These are phyloP conservation scores for Cataglyphis livida DNA, from an alignment of 2,888 invertebrate species.

Conservation along the genomic window DNA sequence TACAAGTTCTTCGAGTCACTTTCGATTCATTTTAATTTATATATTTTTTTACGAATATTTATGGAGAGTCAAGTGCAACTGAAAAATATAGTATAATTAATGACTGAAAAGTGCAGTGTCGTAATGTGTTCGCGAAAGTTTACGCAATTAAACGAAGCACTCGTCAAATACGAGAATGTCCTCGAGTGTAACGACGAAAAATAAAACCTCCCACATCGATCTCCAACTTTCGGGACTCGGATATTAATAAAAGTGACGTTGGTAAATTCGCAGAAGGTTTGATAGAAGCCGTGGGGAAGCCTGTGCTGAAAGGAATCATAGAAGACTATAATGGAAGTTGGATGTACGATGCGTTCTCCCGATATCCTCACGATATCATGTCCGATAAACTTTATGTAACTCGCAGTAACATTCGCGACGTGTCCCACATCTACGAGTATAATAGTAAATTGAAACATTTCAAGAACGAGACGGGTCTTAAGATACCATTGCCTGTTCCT, in stretches of 20 bases:
- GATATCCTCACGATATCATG: constrained; percentile 84
- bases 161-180: background rate
- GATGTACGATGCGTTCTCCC: constrained; percentile 91
- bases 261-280: constrained; percentile 90
- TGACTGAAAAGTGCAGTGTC: background rate
- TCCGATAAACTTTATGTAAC: constrained; percentile 94
- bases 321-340: constrained; percentile 93
- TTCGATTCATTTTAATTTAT: constrained; percentile 17
- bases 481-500: constrained; percentile 81
- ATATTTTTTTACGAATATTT: background rate
- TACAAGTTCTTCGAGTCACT: background rate
- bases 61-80: background rate
- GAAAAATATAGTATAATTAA: constrained; percentile 10
- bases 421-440: constrained; percentile 92
- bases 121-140: constrained; percentile 18
- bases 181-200: background rate
- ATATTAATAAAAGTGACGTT: constrained; percentile 26
- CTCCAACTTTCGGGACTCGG: background rate
- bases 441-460: constrained; percentile 87
- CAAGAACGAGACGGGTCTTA: constrained; percentile 86
- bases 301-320: constrained; percentile 94
- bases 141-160: constrained; percentile 22
- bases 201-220: background rate
- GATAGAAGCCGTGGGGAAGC: constrained; percentile 96
- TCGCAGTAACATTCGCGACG: constrained; percentile 89